These are phyloP conservation scores for Eufriesea mexicana DNA, from an alignment of 1,140 invertebrate genomes.

Conservation along the genomic window DNA sequence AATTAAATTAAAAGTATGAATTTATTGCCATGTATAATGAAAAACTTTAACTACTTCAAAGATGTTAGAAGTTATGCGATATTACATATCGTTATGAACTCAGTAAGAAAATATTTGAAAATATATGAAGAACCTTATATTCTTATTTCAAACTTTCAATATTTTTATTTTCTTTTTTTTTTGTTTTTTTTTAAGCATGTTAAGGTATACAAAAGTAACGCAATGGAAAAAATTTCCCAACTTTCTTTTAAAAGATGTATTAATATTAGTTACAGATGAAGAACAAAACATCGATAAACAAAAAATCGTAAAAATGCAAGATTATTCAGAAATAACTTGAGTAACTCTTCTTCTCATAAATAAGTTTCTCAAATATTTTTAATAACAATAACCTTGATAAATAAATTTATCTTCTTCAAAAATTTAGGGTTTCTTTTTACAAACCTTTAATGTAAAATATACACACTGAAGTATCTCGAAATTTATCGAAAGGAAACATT, in stretches of 20 bases:
- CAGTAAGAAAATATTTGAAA: constrained; percentile 10
- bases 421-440: neutral
- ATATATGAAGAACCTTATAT: neutral
- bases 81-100: constrained; percentile 19
- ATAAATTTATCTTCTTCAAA: neutral
- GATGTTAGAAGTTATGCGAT: neutral
- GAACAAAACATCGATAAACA: neutral
- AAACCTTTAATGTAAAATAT: neutral
- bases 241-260: neutral
- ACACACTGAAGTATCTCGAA: neutral
- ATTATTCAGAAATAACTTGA: neutral
- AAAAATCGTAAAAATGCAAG: constrained; percentile 4
- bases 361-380: neutral
- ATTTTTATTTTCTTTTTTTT: neutral
- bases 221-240: constrained; percentile 6
- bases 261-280: neutral
- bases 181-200: neutral
- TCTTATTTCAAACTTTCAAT: neutral
- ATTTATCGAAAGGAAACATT: neutral
- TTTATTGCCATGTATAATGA: constrained; percentile 5
- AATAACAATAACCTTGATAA: neutral
- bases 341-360: neutral
- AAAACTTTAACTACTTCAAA: neutral
- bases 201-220: neutral
- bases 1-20: constrained; percentile 1